Percentiles rank a stretch among this genome's conserved stretches.
phyloP scores from a whole-genome alignment of 2,888 invertebrate species.

The Lasius platythorax region DNA sequence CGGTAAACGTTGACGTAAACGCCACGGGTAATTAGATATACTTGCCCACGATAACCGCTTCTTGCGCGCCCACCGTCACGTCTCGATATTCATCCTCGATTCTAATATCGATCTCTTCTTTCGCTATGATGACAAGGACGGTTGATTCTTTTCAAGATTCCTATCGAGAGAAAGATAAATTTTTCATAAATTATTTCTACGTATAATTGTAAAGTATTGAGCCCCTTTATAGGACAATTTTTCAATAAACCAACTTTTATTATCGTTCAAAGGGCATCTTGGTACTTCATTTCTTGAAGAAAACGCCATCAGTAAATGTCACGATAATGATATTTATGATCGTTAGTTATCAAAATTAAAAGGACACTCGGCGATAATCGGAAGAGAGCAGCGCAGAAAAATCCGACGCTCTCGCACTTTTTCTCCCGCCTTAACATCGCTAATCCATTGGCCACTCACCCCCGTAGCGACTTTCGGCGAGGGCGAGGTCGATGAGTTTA shows the following conservation, averaged over 20 bases:
- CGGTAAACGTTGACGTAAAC: conserved; percentile 85
- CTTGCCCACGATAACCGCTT: conserved; percentile 80
- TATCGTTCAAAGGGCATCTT: not conserved
- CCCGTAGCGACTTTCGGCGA: conserved; percentile 40
- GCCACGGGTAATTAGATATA: conserved; percentile 85
- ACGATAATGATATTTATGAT: conserved; percentile 74
- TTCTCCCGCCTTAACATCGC: conserved; percentile 68
- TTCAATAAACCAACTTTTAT: not conserved
- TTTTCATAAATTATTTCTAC: conserved; percentile 7
- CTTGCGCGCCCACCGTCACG: conserved; percentile 71
- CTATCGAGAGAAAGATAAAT: not conserved
- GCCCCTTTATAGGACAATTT: not conserved
- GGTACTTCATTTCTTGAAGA: not conserved
- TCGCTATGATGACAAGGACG: conserved; percentile 64
- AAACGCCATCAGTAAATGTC: conserved; percentile 20
- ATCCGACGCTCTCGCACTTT: not conserved
- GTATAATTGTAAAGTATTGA: not conserved
- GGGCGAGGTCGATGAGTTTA: conserved; percentile 48
- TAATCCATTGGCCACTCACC: conserved; percentile 79
- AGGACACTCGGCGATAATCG: conserved; percentile 64
- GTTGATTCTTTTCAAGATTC: not conserved
- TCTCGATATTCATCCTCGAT: conserved; percentile 57
- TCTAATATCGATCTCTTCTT: conserved; percentile 67
- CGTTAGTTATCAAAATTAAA: conserved; percentile 80
- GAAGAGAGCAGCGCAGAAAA: conserved; percentile 23